A percentile compares a stretch with the other conserved stretches of the same genome.
These are phyloP conservation scores for Psilopsiagon aurifrons DNA, from an alignment of 2,113 vertebrate species.

Conservation along the genomic window DNA sequence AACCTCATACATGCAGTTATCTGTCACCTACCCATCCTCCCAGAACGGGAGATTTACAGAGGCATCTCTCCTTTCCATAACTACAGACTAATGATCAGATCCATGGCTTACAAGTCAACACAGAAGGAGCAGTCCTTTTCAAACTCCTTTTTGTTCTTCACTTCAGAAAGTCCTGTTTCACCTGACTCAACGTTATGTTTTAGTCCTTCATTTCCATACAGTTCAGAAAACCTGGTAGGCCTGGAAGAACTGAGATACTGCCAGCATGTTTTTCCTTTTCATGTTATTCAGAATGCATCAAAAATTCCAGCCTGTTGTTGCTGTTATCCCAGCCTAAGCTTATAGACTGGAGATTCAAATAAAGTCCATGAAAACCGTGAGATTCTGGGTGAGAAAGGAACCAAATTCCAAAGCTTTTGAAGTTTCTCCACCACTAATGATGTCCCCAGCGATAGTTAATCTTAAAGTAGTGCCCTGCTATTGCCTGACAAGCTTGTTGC, in stretches of 20 bases:
- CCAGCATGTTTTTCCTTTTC: background rate
- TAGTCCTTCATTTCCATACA: background rate
- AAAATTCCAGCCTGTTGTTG: background rate
- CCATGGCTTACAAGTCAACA: background rate
- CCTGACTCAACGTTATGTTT: background rate
- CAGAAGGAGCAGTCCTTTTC: background rate
- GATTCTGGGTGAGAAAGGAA: background rate
- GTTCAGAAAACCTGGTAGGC: background rate
- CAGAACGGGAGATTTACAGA: background rate
- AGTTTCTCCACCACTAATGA: conserved; percentile 45
- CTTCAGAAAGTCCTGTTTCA: background rate
- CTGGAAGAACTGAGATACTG: background rate
- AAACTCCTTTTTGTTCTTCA: background rate
- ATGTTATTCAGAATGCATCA: background rate
- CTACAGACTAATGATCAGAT: background rate
- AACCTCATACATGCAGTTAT: background rate
- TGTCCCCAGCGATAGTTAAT: conserved; percentile 22
- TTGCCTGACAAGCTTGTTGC: conserved; percentile 51
- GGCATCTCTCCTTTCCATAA: background rate
- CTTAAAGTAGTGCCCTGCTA: conserved; percentile 32
- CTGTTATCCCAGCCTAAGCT: background rate
- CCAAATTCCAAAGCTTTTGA: conserved; percentile 16
- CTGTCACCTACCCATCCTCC: background rate
- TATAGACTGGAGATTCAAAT: background rate
- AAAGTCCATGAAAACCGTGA: background rate